Base-by-base conservation (phyloP, 2,888 invertebrate genomes). In the Anticlea derivata region DNA sequence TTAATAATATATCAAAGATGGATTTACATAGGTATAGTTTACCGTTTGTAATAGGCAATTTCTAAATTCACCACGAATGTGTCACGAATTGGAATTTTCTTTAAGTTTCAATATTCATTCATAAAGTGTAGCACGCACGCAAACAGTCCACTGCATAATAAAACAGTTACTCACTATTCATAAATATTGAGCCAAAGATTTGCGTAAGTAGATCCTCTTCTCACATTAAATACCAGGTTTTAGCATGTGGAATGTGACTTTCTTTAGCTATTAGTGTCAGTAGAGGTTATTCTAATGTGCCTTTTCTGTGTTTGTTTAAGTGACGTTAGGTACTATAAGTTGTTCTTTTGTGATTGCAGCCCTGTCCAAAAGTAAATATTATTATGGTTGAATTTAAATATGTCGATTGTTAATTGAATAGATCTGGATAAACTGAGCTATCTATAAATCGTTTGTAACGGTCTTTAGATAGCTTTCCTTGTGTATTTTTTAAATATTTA, bases 31-130 rank as follows among this genome's bases (percentile, higher is more conserved):
- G n/a, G n/a, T n/a, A n/a, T n/a, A n/a, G n/a, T 13, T 46, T 37
- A 26, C 37, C 37, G 37, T n/a, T n/a, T n/a, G 38, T 29, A 37
- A 35, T 17, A 4, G 11, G 13, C 29, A 41, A 24, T 43, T 43
- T 47, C 37, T 47, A 47, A 34, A 39, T 48, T 37, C 24, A 30
- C 17, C 11, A 23, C 11, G 7, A 7, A 34, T 43, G 20, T 30
- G 41, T 53, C 41, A 41, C 13, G 27, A 7, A 13, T 10, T 11
- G 44, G 48, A 48, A 53, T 53, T 47, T 49, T 44, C 39, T 44
- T 49, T 49, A 48, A 53, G 29, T 43, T 43, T 50, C 29, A 55
- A 59, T 61, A 57, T 57, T 49, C 55, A 61, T 59, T 53, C 30
- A 50, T 37, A 48, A 45, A 48, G 53, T 52, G 56, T 51, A 41